These are phyloP conservation scores for Mobula hypostoma DNA, from an alignment of 2,113 vertebrate species.

Conservation along the genomic window DNA sequence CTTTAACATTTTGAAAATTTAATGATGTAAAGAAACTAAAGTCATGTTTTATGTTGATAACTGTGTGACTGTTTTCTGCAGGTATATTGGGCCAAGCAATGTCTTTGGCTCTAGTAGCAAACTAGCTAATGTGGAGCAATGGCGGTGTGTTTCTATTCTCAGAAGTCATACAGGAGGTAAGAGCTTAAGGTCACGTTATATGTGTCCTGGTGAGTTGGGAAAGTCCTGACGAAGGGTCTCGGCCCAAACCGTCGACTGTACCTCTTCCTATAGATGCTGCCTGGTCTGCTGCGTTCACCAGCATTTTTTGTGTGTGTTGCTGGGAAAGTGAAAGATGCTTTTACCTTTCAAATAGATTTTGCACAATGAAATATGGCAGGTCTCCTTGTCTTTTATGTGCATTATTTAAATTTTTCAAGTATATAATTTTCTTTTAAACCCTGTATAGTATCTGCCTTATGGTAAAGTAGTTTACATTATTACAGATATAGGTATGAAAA, in stretches of 20 bases:
- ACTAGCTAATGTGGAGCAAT: constrained; percentile 94
- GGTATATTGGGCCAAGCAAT: constrained; percentile 90
- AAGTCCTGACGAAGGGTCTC: no score
- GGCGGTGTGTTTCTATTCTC: constrained; percentile 92
- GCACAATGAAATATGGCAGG: not conserved
- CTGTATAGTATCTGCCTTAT: not conserved
- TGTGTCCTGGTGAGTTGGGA: not conserved
- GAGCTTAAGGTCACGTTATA: constrained; percentile 41
- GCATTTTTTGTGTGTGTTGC: no score
- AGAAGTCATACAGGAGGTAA: constrained; percentile 92
- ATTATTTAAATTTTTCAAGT: not conserved
- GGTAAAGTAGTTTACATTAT: not conserved
- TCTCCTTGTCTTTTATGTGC: not conserved
- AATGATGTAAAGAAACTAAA: not conserved
- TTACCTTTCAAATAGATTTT: not conserved
- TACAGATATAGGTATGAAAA: no score
- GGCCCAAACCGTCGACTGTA: no score
- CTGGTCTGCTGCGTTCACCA: no score
- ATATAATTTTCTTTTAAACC: not conserved
- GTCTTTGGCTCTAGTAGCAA: constrained; percentile 95
- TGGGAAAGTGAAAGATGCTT: not conserved
- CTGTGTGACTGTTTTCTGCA: constrained; percentile 45
- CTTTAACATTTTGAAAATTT: not conserved
- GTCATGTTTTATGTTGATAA: not conserved
- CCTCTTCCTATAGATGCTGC: no score